phyloP scores from a whole-genome alignment of 2,113 vertebrate species.

The Copsychus sechellarum region DNA sequence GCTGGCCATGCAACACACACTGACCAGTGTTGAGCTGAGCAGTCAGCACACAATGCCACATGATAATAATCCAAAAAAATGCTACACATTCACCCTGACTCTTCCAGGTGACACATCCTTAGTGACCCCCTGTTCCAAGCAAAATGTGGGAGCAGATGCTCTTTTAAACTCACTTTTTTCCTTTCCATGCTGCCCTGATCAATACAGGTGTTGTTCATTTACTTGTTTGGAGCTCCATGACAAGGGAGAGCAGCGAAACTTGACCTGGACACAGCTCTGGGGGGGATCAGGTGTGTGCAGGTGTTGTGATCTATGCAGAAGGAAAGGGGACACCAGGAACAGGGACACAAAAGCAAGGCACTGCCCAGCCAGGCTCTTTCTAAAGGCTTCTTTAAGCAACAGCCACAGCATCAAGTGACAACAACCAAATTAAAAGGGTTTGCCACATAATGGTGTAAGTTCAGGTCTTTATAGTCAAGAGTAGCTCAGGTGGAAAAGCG shows the following conservation, averaged over 20 bases:
- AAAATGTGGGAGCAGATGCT: background rate
- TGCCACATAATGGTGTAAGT: background rate
- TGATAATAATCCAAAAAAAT: background rate
- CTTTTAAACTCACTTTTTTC: background rate
- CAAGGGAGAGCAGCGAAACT: background rate
- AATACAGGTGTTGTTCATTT: background rate
- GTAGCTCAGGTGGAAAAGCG: background rate
- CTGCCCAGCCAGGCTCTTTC: background rate
- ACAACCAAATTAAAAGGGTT: background rate
- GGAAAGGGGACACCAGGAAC: slow-evolving; percentile 41
- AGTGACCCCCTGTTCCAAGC: background rate
- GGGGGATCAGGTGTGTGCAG: background rate
- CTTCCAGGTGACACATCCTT: background rate
- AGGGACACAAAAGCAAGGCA: background rate
- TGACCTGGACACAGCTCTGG: background rate
- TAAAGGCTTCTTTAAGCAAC: background rate
- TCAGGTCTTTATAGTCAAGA: background rate
- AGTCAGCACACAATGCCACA: background rate
- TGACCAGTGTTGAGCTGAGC: rapidly evolving
- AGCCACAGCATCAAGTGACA: background rate
- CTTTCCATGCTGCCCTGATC: background rate
- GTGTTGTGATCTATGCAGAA: background rate
- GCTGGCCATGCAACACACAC: background rate
- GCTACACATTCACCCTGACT: background rate
- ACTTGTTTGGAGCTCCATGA: background rate